A percentile compares a stretch with the other conserved stretches of the same genome.
These are phyloP conservation scores for Cyclopterus lumpus DNA, from an alignment of 2,797 vertebrate genomes.

Conservation along the genomic window DNA sequence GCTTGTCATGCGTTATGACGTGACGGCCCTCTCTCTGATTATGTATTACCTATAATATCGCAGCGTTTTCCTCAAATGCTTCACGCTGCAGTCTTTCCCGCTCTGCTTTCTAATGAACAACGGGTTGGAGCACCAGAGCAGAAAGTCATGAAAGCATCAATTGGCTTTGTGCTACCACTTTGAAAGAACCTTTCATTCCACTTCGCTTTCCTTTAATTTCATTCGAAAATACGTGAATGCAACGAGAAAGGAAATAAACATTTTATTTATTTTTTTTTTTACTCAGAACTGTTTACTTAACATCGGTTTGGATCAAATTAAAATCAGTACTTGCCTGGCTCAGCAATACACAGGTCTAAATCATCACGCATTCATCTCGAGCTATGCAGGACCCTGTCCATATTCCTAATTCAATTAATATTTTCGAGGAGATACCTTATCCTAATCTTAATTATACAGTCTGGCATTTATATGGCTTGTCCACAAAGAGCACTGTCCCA, in stretches of 20 bases:
- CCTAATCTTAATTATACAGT: constrained; percentile 63
- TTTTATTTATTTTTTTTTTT: no score
- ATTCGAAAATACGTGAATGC: constrained; percentile 46
- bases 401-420: constrained; percentile 72
- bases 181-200: constrained; percentile 54
- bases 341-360: constrained; percentile 25
- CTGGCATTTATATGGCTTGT: constrained; percentile 60
- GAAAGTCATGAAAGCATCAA: constrained; percentile 58
- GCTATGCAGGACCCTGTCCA: constrained; percentile 35
- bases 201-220: constrained; percentile 54
- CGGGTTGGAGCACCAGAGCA: constrained; percentile 49
- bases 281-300: constrained; percentile 38
- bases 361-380: constrained; percentile 38
- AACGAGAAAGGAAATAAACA: constrained; percentile 15
- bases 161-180: constrained; percentile 58
- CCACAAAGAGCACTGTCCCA: constrained; percentile 49
- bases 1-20: constrained; percentile 42
- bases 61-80: constrained; percentile 16
- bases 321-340: constrained; percentile 41
- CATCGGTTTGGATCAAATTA: constrained; percentile 59
- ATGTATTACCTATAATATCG: constrained; percentile 23
- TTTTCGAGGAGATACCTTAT: constrained; percentile 43
- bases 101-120: constrained; percentile 47
- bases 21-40: constrained; percentile 38
- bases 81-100: constrained; percentile 19